A percentile compares a stretch with the other conserved stretches of the same genome.
These are phyloP conservation scores for Escarpia spicata DNA, from an alignment of 2,888 invertebrate species.

Conservation along the genomic window DNA sequence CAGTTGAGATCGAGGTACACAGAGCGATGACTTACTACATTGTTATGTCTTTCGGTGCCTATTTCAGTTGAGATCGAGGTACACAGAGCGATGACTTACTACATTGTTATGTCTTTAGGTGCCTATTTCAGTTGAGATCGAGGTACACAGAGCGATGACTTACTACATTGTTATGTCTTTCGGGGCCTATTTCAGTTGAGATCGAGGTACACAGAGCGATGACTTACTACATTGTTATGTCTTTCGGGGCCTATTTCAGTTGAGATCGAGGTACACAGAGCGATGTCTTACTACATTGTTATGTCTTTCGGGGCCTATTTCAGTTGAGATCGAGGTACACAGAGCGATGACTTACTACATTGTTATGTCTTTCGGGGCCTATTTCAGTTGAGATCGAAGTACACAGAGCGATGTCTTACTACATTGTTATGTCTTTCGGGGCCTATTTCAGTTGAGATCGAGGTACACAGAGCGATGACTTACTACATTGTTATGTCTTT, in stretches of 20 bases:
- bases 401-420: neutral
- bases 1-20: neutral
- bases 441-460: neutral
- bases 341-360: neutral
- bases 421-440: no score
- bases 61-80: neutral
- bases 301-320: no score
- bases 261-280: neutral
- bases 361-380: no score
- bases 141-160: neutral
- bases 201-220: neutral
- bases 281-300: neutral
- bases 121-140: neutral
- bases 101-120: no score
- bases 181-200: neutral
- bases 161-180: no score
- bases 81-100: neutral
- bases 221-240: neutral
- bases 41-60: no score
- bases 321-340: neutral
- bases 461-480: neutral
- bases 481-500: neutral
- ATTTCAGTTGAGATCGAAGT: neutral
- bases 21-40: neutral
- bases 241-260: no score